Base-by-base conservation (phyloP, 2,888 invertebrate genomes). In the Drosophila falleni region DNA sequence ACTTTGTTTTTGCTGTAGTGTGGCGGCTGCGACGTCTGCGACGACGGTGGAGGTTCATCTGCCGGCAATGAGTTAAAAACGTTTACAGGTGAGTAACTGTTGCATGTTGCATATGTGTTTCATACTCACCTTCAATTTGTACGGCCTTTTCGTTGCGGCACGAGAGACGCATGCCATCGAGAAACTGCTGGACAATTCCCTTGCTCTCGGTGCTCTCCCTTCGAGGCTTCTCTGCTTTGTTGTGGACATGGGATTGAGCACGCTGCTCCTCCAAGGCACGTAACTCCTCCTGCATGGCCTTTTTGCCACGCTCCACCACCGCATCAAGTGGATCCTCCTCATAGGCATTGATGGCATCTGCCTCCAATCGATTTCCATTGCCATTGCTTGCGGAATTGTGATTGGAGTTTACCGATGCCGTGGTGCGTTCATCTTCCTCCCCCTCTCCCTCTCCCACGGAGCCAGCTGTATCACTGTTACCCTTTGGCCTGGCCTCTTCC, bases 371-470 rank as follows among this genome's bases (percentile, higher is more conserved):
- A 23, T 66, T 72, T 0, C 84, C 87, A 37, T 90, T 89, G 0
- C 83, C 89, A 39, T 39, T 88, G 5, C 86, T 86, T 0, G 80
- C 76, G 2, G 89, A 89, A 29, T 89, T 89, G 44, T 90, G 88
- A 50, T 89, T 91, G 0, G 92, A 92, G 64, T 91, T 93, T 0
- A 92, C 91, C 0, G 92, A 92, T 5, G 92, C 92, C 1, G 93
- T 92, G 10, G 92, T 92, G 1, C 92, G 83, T 62, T 93, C 93
- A 64, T 92, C 92, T 60, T 91, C 91, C 54, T 88, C 88, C 3
- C 68, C 54, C 4, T 92, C 92, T 49, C 85, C 80, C 33, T 87
- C 19, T 1, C 19, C 19, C 19, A 35, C 73, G 3, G 78, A 82
- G 11, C 77, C 85, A 6, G 75, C 50, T 0, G 81, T 81, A 2